Percentiles rank a stretch among this genome's conserved stretches.
phyloP scores from a whole-genome alignment of 2,797 vertebrate genomes.

The Gadopsis bispinosus region DNA sequence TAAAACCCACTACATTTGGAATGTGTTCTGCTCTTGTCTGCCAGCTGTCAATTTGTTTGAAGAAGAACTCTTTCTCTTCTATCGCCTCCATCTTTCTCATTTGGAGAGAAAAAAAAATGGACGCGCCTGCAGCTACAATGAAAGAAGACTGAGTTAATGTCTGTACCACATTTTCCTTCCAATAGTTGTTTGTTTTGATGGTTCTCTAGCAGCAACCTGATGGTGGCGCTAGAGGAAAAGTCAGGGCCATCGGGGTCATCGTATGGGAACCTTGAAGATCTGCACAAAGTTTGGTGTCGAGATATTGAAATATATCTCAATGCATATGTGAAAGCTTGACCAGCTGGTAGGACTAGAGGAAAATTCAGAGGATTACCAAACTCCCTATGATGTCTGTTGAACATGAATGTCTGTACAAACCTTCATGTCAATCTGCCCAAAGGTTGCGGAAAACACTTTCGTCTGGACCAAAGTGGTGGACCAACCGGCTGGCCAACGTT shows the following conservation, averaged over 20 bases:
- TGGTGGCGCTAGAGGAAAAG: no score
- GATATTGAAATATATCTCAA: neutral
- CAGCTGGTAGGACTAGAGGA: neutral
- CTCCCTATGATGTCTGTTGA: neutral
- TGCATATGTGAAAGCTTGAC: neutral
- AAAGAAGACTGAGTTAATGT: constrained; percentile 13
- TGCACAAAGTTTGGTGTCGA: neutral
- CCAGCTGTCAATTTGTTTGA: constrained; percentile 40
- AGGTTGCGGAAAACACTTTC: neutral
- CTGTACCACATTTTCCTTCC: neutral
- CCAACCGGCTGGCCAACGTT: no score
- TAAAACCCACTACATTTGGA: constrained; percentile 12
- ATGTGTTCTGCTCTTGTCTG: constrained; percentile 16
- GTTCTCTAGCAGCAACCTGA: neutral
- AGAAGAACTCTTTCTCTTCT: constrained; percentile 34
- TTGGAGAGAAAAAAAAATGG: neutral
- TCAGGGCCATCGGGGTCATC: neutral
- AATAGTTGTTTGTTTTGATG: neutral
- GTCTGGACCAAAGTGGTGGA: neutral
- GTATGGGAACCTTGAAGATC: neutral
- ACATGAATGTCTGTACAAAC: neutral
- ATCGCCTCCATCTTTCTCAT: constrained; percentile 10
- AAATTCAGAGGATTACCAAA: neutral
- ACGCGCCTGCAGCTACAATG: constrained; percentile 25
- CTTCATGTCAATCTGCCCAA: no score